These are phyloP conservation scores for Ophioninae sp. DNA, from an alignment of 2,888 invertebrate genomes.

Conservation along the genomic window DNA sequence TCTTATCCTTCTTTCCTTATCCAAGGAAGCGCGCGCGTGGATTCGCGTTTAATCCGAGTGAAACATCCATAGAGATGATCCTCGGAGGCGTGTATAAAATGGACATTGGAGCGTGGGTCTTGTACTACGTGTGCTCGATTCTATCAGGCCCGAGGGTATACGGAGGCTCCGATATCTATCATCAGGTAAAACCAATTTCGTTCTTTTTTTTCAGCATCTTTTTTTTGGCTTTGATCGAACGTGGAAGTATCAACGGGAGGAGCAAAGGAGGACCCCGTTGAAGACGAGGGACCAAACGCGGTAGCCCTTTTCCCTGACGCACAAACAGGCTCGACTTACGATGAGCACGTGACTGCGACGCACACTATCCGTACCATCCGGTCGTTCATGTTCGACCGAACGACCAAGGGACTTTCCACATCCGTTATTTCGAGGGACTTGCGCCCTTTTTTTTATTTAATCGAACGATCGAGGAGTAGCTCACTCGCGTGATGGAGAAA, in stretches of 20 bases:
- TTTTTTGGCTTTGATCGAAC: conserved; percentile 8
- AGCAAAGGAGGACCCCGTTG: conserved; percentile 27
- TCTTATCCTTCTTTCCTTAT: neutral
- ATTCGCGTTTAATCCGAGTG: conserved; percentile 9
- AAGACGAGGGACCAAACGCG: conserved; percentile 41
- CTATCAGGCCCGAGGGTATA: conserved; percentile 19
- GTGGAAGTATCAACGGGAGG: conserved; percentile 6
- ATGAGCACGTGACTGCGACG: conserved; percentile 42
- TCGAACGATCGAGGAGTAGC: neutral
- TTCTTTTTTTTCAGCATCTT: conserved; percentile 16
- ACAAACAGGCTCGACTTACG: conserved; percentile 5
- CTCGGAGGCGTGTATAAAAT: conserved; percentile 10
- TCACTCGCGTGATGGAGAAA: neutral
- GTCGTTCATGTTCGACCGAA: neutral
- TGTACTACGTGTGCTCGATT: conserved; percentile 44
- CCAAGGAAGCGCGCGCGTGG: neutral
- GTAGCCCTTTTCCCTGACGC: conserved; percentile 41
- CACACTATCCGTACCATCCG: neutral
- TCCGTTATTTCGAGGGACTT: neutral
- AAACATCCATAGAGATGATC: neutral
- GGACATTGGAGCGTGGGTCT: neutral
- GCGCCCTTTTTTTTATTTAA: conserved; percentile 7
- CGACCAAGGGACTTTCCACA: neutral
- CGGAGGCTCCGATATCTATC: conserved; percentile 35
- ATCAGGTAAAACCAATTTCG: conserved; percentile 48